Percentiles rank a stretch among this genome's conserved stretches.
phyloP scores from a whole-genome alignment of 2,113 vertebrate species.

The Rhinolophus sinicus region DNA sequence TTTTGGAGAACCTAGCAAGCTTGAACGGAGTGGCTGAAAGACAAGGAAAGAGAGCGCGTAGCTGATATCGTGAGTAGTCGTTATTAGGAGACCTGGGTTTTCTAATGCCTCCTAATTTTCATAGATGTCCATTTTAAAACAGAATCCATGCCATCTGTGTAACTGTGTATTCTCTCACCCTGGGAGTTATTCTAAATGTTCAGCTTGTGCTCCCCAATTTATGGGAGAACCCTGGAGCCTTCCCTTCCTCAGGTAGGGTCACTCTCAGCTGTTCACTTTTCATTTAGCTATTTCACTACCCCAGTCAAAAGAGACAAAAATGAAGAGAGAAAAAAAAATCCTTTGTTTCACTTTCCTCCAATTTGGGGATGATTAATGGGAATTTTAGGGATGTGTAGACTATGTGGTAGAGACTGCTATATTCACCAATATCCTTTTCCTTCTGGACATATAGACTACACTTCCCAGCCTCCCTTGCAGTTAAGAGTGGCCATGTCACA shows the following conservation, averaged over 20 bases:
- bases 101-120: background rate
- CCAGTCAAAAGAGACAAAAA: background rate
- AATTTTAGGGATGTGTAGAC: background rate
- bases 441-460: background rate
- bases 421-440: background rate
- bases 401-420: background rate
- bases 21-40: background rate
- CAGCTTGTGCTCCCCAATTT: background rate
- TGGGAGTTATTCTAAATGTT: background rate
- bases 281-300: background rate
- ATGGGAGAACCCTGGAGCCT: too few species aligned
- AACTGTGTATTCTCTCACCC: background rate
- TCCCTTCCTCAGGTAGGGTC: background rate
- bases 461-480: background rate
- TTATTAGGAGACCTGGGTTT: background rate
- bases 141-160: accelerated
- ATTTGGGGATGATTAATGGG: background rate
- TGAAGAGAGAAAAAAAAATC: background rate
- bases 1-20: background rate
- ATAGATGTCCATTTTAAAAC: background rate
- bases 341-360: background rate
- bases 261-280: background rate
- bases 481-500: background rate
- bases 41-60: background rate
- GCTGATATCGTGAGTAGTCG: background rate